A percentile compares a stretch with the other conserved stretches of the same genome.
Evolutionary conservation across 2,888 invertebrate genomes (phyloP).

Genomic region (Chorisops tibialis): DNA sequence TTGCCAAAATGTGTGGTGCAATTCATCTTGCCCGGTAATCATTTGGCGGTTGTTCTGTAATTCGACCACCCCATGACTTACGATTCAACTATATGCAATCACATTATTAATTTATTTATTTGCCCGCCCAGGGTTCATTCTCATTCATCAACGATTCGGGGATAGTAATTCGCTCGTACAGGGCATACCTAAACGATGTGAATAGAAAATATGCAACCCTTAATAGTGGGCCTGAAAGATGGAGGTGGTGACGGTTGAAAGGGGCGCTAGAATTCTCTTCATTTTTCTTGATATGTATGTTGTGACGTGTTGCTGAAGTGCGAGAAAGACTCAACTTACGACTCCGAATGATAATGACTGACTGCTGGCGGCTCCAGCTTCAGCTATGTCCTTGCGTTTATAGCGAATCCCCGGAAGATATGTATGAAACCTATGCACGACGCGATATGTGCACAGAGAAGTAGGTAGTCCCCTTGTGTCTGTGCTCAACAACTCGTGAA

Average conservation of each 20-base stretch:
- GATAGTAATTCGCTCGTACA: no score
- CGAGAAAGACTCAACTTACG: background rate
- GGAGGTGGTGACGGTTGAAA: background rate
- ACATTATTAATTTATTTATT: constrained; percentile 31
- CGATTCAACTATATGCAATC: constrained; percentile 25
- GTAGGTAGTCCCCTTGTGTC: constrained; percentile 24
- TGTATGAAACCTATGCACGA: background rate
- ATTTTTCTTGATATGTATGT: background rate
- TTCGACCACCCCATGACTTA: constrained; percentile 4
- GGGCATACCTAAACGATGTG: no score
- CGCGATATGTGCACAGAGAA: background rate
- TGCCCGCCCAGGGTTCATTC: background rate
- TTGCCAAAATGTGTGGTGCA: constrained; percentile 13
- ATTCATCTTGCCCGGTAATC: constrained; percentile 31
- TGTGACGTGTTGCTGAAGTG: background rate
- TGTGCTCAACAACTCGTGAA: constrained; percentile 28
- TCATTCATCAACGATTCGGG: no score
- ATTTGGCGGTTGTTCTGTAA: constrained; percentile 20
- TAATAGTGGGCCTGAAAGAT: background rate
- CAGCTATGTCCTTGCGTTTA: background rate
- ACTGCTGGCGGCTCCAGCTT: no score
- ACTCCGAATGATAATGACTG: no score
- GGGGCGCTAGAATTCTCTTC: background rate
- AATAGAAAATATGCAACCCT: no score
- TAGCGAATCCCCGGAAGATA: background rate